Percentiles rank a stretch among this genome's conserved stretches.
Conservation (phyloP, 2,888 invertebrate genomes). For the Choreutis nemorana region DNA sequence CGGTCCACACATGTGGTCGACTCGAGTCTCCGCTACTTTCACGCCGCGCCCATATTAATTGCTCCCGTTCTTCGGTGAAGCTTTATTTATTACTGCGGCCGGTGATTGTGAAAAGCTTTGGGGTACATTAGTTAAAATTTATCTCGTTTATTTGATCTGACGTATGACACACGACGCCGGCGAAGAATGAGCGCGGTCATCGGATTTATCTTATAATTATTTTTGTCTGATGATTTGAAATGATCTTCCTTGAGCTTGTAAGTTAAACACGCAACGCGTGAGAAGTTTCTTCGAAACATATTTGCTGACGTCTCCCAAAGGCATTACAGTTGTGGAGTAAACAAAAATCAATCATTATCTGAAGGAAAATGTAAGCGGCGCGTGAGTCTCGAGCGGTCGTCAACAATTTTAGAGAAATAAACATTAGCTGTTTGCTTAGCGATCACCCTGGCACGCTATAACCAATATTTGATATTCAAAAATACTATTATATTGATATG, state of each 20-base stretch:
- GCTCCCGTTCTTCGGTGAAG: slow-evolving; percentile 63
- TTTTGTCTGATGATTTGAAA: too few relatives aligned
- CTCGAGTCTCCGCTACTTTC: slow-evolving; percentile 52
- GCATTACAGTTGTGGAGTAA: slow-evolving; percentile 45
- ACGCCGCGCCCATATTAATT: slow-evolving; percentile 65
- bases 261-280: slow-evolving; percentile 27
- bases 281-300: slow-evolving; percentile 36
- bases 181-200: slow-evolving; percentile 6
- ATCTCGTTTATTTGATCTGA: slow-evolving; percentile 55
- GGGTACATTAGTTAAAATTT: slow-evolving; percentile 60
- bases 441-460: slow-evolving; percentile 46
- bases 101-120: slow-evolving; percentile 61
- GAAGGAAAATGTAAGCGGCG: slow-evolving; percentile 56
- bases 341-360: slow-evolving; percentile 61
- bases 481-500: slow-evolving; percentile 64
- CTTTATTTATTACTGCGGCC: slow-evolving; percentile 60
- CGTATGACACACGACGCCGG: slow-evolving; percentile 42
- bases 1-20: slow-evolving; percentile 36
- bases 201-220: too few relatives aligned
- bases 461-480: slow-evolving; percentile 63
- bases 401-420: slow-evolving; percentile 61
- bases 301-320: slow-evolving; percentile 40
- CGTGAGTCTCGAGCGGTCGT: slow-evolving; percentile 53
- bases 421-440: slow-evolving; percentile 58
- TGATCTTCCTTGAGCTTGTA: too few relatives aligned